A percentile compares a stretch with the other conserved stretches of the same genome.
Evolutionary conservation across 2,113 vertebrate species (phyloP).

Genomic region (Xerus inauris): DNA sequence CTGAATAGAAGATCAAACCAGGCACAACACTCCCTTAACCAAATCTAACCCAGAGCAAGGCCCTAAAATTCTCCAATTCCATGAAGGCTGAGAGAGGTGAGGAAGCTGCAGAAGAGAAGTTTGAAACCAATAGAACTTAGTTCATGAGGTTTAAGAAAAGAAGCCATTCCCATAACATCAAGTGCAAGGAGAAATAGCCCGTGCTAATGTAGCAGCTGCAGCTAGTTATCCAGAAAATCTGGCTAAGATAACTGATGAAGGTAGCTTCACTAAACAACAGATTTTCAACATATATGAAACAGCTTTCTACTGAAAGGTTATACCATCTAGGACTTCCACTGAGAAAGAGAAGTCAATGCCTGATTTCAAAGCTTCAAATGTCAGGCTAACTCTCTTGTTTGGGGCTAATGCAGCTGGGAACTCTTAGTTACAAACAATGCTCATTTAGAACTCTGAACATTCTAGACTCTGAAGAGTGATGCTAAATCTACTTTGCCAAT

Average conservation of each 20-base stretch:
- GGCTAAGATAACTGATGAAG: background rate
- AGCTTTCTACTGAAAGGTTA: background rate
- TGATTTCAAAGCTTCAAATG: background rate
- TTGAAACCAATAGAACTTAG: background rate
- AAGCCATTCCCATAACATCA: background rate
- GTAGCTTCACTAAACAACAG: background rate
- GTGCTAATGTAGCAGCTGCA: background rate
- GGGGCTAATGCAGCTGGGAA: background rate
- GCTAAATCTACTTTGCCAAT: background rate
- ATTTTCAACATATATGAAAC: background rate
- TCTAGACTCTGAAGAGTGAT: background rate
- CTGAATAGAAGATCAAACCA: background rate
- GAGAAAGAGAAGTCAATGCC: background rate
- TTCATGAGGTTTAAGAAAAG: background rate
- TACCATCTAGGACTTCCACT: background rate
- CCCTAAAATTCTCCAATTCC: background rate
- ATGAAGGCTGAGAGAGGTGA: background rate
- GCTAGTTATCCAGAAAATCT: background rate
- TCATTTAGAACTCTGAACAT: background rate
- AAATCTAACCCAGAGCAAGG: background rate
- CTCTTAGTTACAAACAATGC: background rate
- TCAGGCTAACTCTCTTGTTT: background rate
- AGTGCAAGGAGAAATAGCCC: background rate
- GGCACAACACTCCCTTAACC: background rate
- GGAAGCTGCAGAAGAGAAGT: background rate